Percentiles rank a stretch among this genome's conserved stretches.
Evolutionary conservation across 1,140 invertebrate species (phyloP).

Genomic region (Thaumatotibia leucotreta): DNA sequence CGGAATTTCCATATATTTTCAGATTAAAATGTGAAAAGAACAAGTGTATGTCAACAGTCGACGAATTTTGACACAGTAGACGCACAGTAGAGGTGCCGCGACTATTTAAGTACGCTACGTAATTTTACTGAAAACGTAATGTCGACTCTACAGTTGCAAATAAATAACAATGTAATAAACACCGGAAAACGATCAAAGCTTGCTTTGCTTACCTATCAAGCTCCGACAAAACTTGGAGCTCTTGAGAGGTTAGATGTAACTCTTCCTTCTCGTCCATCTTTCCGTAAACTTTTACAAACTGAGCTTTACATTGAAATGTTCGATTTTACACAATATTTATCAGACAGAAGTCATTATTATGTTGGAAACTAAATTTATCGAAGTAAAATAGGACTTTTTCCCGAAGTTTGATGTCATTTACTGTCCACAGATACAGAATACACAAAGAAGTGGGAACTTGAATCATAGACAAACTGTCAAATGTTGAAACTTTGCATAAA

Average conservation of each 20-base stretch:
- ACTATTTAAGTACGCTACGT: not conserved
- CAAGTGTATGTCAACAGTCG: not conserved
- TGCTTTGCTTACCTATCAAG: constrained; percentile 84
- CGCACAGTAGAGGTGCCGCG: not conserved
- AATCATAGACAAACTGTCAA: not conserved
- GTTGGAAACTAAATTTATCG: not conserved
- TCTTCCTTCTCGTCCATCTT: constrained; percentile 72
- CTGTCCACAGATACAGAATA: not conserved
- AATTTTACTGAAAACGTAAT: not conserved
- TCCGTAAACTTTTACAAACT: not conserved
- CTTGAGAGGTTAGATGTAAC: constrained; percentile 80
- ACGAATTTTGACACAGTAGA: not conserved
- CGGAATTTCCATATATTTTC: not conserved
- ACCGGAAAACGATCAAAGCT: not conserved
- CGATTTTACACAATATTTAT: not conserved
- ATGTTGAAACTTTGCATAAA: not conserved
- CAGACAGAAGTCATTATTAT: not conserved
- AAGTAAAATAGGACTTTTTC: constrained; percentile 8
- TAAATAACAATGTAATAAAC: not conserved
- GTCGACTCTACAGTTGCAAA: not conserved
- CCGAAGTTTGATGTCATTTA: constrained; percentile 5
- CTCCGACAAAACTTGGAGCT: constrained; percentile 89
- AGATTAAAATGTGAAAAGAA: not conserved
- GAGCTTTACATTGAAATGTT: not conserved
- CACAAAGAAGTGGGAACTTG: not conserved